These are phyloP conservation scores for Hyalella azteca DNA, from an alignment of 2,888 invertebrate species.

Conservation along the genomic window DNA sequence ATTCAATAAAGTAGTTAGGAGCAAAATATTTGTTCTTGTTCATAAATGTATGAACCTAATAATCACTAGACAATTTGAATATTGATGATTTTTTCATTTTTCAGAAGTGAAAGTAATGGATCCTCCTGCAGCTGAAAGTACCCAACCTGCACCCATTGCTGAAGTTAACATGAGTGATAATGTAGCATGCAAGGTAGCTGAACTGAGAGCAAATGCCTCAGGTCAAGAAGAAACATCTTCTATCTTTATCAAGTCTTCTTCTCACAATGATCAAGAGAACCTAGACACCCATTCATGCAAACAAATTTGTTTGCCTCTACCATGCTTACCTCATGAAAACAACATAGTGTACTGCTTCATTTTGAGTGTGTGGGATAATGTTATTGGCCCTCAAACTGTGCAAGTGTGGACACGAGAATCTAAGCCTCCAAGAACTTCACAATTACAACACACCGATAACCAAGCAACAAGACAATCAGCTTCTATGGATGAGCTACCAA, in stretches of 20 bases:
- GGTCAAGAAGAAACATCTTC: background rate
- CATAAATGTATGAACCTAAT: too few species aligned
- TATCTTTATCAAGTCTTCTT: background rate
- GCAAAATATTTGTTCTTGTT: too few species aligned
- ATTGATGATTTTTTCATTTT: too few species aligned
- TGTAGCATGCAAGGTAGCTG: constrained; percentile 15
- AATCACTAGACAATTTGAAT: too few species aligned
- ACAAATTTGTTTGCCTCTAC: constrained; percentile 51
- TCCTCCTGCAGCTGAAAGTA: too few species aligned
- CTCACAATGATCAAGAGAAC: background rate
- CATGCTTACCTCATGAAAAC: constrained; percentile 56
- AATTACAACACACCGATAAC: too few species aligned
- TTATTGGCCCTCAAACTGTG: constrained; percentile 55
- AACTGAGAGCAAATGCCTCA: background rate
- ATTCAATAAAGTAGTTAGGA: too few species aligned
- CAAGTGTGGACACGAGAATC: constrained; percentile 57
- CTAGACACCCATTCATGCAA: constrained; percentile 23
- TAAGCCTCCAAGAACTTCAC: background rate
- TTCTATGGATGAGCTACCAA: too few species aligned
- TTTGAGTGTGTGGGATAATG: constrained; percentile 57
- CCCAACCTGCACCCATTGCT: too few species aligned
- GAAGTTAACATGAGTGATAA: constrained; percentile 36
- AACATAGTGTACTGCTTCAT: constrained; percentile 58
- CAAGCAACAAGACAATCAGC: too few species aligned
- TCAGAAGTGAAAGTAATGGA: too few species aligned